phyloP scores from a whole-genome alignment of 2,888 invertebrate genomes.

The Epistrophe grossulariae region DNA sequence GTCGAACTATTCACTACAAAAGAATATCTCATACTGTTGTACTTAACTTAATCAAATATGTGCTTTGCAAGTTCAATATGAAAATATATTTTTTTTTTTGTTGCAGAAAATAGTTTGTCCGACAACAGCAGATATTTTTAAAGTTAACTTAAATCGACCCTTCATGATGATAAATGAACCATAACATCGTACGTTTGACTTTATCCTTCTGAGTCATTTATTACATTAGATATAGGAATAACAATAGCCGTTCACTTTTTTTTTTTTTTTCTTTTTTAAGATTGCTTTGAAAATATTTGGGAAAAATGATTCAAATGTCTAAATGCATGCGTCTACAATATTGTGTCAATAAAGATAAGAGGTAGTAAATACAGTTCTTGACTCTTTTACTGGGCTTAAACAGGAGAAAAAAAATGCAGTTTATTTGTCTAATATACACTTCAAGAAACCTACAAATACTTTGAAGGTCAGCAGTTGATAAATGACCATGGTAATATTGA shows the following conservation, averaged over 20 bases:
- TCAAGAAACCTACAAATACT: no score
- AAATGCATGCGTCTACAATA: no score
- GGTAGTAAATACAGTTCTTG: no score
- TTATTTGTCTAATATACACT: no score
- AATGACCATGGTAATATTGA: no score
- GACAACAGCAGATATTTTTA: neutral
- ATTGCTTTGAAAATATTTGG: neutral
- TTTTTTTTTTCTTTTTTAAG: neutral
- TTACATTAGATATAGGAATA: neutral
- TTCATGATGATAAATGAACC: constrained; percentile 59
- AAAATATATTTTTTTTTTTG: neutral
- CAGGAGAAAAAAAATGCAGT: no score
- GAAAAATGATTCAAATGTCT: neutral
- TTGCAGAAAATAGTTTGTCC: neutral
- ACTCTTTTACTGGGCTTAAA: no score
- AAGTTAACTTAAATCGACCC: constrained; percentile 18
- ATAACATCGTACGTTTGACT: constrained; percentile 14
- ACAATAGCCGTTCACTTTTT: neutral
- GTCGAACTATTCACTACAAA: neutral
- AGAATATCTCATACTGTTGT: neutral
- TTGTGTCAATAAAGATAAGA: no score
- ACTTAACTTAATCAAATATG: neutral
- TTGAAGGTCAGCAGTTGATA: no score
- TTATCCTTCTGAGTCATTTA: constrained; percentile 52
- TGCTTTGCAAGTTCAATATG: neutral